Conservation (phyloP, 2,888 invertebrate genomes). For the Mongoloraphidia duomilia region DNA sequence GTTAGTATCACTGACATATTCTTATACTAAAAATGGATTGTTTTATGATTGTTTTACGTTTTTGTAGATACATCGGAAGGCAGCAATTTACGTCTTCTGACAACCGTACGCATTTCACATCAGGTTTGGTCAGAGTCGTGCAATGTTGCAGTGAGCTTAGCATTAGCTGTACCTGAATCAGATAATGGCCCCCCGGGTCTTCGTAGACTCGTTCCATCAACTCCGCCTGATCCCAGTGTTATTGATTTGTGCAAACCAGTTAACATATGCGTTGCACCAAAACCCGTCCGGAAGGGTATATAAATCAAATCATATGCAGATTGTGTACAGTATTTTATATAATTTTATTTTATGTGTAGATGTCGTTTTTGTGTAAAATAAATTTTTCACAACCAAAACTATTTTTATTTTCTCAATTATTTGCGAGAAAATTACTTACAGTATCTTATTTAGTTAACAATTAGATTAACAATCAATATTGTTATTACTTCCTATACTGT, state of each 20-base stretch:
- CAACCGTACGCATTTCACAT: conserved; percentile 79
- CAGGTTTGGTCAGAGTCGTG: conserved; percentile 88
- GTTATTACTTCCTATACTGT: too few species aligned
- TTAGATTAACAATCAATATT: too few species aligned
- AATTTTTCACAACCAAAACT: too few species aligned
- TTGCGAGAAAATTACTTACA: too few species aligned
- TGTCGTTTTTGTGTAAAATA: too few species aligned
- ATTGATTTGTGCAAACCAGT: conserved; percentile 77
- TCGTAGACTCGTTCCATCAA: conserved; percentile 26
- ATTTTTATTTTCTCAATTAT: too few species aligned
- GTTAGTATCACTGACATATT: too few species aligned
- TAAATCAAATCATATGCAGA: conserved; percentile 21
- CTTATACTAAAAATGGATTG: too few species aligned
- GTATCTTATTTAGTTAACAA: too few species aligned
- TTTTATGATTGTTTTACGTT: not conserved
- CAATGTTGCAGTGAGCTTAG: conserved; percentile 73
- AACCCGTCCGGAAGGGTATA: conserved; percentile 72
- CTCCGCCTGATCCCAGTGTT: conserved; percentile 38
- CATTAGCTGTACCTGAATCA: conserved; percentile 54
- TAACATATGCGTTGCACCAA: conserved; percentile 75
- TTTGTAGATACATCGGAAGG: conserved; percentile 37
- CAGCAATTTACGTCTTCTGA: conserved; percentile 55
- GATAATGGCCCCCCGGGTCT: conserved; percentile 25
- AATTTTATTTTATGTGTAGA: too few species aligned
- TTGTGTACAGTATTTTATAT: too few species aligned